phyloP scores from a whole-genome alignment of 2,797 vertebrate species.

The Enteromius radiatus region DNA sequence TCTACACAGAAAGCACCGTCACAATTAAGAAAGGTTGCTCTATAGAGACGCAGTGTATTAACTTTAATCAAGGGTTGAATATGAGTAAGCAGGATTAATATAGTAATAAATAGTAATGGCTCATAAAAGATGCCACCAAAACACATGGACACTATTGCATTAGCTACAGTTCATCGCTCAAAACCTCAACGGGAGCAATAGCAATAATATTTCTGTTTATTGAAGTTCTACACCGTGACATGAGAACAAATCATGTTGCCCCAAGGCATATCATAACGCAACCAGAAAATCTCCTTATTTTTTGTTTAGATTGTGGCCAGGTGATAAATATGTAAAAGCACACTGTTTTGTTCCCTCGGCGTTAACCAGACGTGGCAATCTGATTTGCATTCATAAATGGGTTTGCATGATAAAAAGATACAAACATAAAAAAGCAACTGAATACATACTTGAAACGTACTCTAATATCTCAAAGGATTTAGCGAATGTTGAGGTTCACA shows the following conservation, averaged over 20 bases:
- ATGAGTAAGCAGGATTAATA: background rate
- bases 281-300: background rate
- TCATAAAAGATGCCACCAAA: conserved; percentile 15
- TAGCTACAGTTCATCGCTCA: conserved; percentile 9
- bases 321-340: background rate
- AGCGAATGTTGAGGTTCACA: background rate
- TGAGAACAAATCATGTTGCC: conserved; percentile 1
- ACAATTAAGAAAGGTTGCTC: background rate
- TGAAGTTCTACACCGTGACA: conserved; percentile 11
- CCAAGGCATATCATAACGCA: background rate
- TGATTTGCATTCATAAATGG: conserved; percentile 27
- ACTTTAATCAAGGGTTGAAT: conserved; percentile 8
- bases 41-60: background rate
- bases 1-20: background rate
- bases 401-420: too few species aligned
- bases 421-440: background rate
- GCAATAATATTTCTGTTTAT: conserved; percentile 3
- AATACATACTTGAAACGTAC: background rate
- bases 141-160: conserved; percentile 15
- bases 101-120: background rate
- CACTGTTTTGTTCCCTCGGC: background rate
- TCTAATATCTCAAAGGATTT: background rate
- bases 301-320: background rate
- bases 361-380: background rate
- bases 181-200: background rate